Evolutionary conservation across 2,797 vertebrate species (phyloP).

Genomic region (Schizopygopsis malacanthus): DNA sequence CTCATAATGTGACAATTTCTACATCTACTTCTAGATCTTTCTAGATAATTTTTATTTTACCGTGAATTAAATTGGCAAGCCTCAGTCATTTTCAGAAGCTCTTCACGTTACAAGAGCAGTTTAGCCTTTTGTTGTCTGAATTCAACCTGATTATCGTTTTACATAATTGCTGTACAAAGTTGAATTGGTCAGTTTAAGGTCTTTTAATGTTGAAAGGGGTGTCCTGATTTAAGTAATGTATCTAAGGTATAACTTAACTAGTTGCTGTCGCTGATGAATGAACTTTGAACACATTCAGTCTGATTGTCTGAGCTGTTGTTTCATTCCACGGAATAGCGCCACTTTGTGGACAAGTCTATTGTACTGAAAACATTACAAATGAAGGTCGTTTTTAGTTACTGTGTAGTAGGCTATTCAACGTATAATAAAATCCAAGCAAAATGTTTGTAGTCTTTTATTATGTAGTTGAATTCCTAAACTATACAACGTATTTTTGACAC

Average conservation of each 20-base stretch:
- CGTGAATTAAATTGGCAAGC: background rate
- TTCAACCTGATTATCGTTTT: background rate
- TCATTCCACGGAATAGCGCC: background rate
- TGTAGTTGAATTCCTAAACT: background rate
- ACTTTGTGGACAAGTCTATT: conserved; percentile 26
- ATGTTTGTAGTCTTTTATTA: background rate
- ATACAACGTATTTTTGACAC: background rate
- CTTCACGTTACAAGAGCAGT: background rate
- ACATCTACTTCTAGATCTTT: background rate
- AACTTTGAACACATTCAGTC: background rate
- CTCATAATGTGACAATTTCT: background rate
- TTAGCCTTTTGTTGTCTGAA: conserved; percentile 5
- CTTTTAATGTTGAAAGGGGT: conserved; percentile 1
- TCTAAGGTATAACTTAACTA: background rate
- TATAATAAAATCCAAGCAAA: conserved; percentile 6
- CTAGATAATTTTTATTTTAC: background rate
- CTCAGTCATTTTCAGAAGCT: background rate
- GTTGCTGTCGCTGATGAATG: background rate
- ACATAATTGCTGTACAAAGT: conserved; percentile 3
- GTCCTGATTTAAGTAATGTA: background rate
- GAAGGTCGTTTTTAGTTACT: background rate
- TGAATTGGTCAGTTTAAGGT: background rate
- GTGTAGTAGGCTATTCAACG: background rate
- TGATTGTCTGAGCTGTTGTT: background rate
- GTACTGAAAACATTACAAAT: background rate